Conservation (phyloP, 2,113 vertebrate species). For the Tonatia bakeri region DNA sequence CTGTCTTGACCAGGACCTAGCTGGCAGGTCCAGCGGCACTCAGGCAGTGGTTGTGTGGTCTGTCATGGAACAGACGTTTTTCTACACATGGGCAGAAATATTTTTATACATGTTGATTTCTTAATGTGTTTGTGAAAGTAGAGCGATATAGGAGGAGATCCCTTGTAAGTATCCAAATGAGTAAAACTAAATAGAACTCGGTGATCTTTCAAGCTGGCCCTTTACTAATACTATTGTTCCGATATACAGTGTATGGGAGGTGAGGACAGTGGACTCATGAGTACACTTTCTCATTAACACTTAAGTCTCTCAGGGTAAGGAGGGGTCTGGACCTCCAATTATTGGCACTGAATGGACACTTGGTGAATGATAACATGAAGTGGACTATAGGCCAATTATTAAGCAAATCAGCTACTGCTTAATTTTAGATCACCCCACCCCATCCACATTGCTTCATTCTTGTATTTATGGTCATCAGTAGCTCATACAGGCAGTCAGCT, state of each 20-base stretch:
- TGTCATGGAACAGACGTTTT: background rate
- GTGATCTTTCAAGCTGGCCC: background rate
- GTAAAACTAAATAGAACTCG: background rate
- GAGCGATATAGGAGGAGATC: background rate
- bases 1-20: background rate
- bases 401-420: background rate
- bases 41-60: background rate
- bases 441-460: background rate
- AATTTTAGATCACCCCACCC: background rate
- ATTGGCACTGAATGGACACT: background rate
- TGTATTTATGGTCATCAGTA: background rate
- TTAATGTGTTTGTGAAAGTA: background rate
- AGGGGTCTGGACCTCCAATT: background rate
- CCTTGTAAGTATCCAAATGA: background rate
- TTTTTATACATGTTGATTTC: background rate
- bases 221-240: background rate
- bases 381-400: background rate
- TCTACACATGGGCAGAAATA: background rate
- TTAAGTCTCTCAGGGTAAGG: background rate
- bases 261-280: background rate
- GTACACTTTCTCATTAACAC: background rate
- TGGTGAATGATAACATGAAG: background rate
- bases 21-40: background rate
- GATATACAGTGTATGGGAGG: background rate
- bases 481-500: background rate